Base-by-base conservation (phyloP, 2,797 vertebrate species). In the Aplochiton taeniatus region DNA sequence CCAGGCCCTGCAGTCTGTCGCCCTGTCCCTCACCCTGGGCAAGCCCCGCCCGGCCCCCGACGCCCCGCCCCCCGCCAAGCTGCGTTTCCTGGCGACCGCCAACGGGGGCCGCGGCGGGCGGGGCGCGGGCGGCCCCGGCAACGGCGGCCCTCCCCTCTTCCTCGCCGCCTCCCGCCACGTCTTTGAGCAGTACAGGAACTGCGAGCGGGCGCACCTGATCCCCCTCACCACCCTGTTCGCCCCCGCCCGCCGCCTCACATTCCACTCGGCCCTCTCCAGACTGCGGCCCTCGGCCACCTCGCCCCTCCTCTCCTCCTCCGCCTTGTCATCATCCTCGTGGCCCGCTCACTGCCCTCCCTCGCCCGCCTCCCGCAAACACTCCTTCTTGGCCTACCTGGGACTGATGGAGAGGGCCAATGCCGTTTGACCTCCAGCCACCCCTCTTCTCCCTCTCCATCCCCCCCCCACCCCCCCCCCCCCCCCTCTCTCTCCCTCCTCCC, bases 361-460 rank as follows among this genome's bases (percentile, higher is more conserved):
- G 70, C 90, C 94, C 88, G 77, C 91, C 64, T 95, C 97, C 58
- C 94, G 95, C 77, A 99, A 99, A 93, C 97, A 96, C 96, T 98
- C 96, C 93, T 99, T 99, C 92, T 92, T 98, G 65, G 96, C 97
- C 87, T 98, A 98, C 85, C 96, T 99, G 80, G 98, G 98, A 92
- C 92, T 98, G 74, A 94, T 93, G 87, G 94, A 98, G 90, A 93
- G 94, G 92, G 95, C 95, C 84, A 94, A 97, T 91, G 95, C 96
- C 89, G 93, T 96, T 88, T 98, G 92, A 96, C 85, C 83, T 68
- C 76, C n/a, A 67, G 71, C 81, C 17, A 61, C 59, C 52, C 68
- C 47, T 68, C 62, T 12, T 18, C 42, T 20, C 63, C 63, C 42
- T 54, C 59, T 41, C 61, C 49, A 68, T 66, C 56, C 65, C 67